A percentile compares a stretch with the other conserved stretches of the same genome.
phyloP scores from a whole-genome alignment of 2,797 vertebrate genomes.

The Onychomys arenicola region DNA sequence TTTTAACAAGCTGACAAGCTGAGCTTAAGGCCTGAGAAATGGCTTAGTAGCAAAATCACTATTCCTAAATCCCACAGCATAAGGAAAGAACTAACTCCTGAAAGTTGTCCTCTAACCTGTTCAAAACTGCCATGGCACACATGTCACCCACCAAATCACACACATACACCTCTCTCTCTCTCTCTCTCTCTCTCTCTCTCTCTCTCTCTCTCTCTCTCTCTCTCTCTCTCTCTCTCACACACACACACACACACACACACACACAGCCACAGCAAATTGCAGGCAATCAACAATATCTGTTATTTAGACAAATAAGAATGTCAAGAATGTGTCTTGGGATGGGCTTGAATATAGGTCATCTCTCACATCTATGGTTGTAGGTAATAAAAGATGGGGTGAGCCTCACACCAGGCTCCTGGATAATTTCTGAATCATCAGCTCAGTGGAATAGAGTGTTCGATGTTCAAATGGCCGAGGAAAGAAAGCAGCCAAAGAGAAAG shows the following conservation, averaged over 20 bases:
- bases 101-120: neutral
- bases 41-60: no score
- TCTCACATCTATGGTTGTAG: neutral
- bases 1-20: neutral
- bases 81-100: neutral
- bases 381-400: neutral
- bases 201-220: no score
- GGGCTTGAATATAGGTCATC: neutral
- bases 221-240: no score
- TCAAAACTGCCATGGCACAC: neutral
- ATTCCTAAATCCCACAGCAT: neutral
- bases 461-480: constrained; percentile 10
- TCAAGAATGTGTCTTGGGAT: neutral
- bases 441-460: neutral
- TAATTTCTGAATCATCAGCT: constrained; percentile 30
- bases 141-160: neutral
- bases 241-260: neutral
- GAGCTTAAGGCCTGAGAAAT: neutral
- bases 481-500: neutral
- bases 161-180: neutral
- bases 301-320: constrained; percentile 20
- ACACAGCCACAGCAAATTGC: neutral
- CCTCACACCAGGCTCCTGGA: constrained; percentile 28
- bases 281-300: neutral
- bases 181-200: no score